Evolutionary conservation across 2,797 vertebrate species (phyloP), one percentile per base, ranked within the genome.

Genomic region (Chelon auratus): DNA sequence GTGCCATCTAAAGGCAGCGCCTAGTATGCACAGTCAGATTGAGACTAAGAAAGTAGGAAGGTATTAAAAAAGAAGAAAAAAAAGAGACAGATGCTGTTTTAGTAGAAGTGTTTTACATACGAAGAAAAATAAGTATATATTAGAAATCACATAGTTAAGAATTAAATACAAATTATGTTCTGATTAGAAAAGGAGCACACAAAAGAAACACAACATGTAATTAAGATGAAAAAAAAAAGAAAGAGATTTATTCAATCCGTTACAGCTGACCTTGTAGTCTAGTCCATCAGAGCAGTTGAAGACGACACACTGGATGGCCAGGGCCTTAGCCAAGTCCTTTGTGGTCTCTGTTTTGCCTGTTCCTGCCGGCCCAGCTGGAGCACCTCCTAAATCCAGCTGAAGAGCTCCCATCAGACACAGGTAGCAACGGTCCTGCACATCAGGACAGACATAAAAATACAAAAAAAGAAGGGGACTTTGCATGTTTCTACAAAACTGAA

Each of bases 261-360:
- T 22, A 24, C 11, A 48, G 2, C 77, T 66, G 15, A 96, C 96
- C 96, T 97, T 97, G 82, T 97, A 97, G 89, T 97, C 96, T 45
- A 97, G 93, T 42, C 96, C 96, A 66, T 97, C 96, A 0, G 95
- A 97, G 75, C 96, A 97, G 90, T 96, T 97, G 78, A 96, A 97
- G 58, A 97, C 96, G 72, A 97, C 96, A 89, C 96, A 97, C 75
- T 96, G 96, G 75, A 97, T 96, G 77, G 95, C 96, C 50, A 97
- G 90, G 9, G 96, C 95, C 86, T 97, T 97, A 24, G 96, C 96
- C 48, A 97, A 90, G 62, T 97, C 96, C 85, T 97, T 96, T 12
- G 95, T 96, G 18, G 96, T 96, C 89, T 97, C 96, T 0, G 96
- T 97, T 91, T 97, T 96, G 36, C 96, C 96, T 0, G 95, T 97